phyloP scores from a whole-genome alignment of 2,113 vertebrate genomes.

The Paralichthys olivaceus region DNA sequence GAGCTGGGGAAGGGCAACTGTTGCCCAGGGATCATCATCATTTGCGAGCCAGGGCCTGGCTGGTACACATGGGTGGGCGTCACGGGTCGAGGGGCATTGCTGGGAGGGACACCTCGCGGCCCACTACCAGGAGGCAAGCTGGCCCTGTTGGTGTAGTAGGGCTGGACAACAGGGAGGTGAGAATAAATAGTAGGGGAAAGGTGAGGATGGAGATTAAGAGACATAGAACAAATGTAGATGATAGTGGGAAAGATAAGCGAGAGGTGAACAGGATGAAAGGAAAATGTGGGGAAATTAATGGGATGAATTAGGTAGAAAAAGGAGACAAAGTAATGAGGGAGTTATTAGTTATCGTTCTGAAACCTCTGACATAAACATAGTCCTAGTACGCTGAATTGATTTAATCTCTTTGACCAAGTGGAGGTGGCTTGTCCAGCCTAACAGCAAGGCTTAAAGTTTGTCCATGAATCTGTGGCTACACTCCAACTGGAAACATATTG shows the following conservation, averaged over 20 bases:
- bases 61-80: constrained; percentile 94
- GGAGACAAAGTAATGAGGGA: neutral
- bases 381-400: neutral
- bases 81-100: constrained; percentile 89
- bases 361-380: constrained; percentile 18
- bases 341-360: constrained; percentile 18
- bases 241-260: neutral
- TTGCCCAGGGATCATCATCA: constrained; percentile 98
- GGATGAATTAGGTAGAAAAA: neutral
- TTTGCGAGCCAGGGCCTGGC: constrained; percentile 88
- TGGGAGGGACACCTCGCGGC: constrained; percentile 88
- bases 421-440: constrained; percentile 23
- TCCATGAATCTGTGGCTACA: constrained; percentile 46
- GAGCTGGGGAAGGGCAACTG: constrained; percentile 89
- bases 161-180: constrained; percentile 77
- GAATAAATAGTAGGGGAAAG: neutral
- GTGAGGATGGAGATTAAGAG: neutral
- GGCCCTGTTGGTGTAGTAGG: constrained; percentile 91
- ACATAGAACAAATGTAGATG: neutral
- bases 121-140: constrained; percentile 84
- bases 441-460: constrained; percentile 39
- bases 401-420: constrained; percentile 24
- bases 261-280: neutral
- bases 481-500: constrained; percentile 64
- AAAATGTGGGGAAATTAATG: neutral